Conservation (phyloP, 2,113 vertebrate genomes). For the Blennius ocellaris region DNA sequence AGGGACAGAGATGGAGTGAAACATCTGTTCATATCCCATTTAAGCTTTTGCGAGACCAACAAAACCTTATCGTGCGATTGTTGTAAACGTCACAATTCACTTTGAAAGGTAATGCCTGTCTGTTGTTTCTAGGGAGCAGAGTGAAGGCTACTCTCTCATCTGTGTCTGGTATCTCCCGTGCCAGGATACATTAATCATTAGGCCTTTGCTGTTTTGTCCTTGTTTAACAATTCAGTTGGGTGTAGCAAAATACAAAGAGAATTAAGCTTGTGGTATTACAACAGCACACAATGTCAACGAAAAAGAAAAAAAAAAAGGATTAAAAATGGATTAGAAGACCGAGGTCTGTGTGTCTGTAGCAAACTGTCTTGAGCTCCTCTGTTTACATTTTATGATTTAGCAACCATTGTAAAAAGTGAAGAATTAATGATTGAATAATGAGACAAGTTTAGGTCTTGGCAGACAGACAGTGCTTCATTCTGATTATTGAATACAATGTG, state of each 20-base stretch:
- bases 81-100: conserved; percentile 32
- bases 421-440: conserved; percentile 13
- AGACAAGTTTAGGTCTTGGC: neutral
- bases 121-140: conserved; percentile 9
- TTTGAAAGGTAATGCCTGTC: conserved; percentile 47
- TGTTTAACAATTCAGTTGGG: conserved; percentile 37
- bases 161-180: conserved; percentile 13
- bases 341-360: neutral
- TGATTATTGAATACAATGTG: neutral
- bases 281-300: conserved; percentile 33
- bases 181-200: conserved; percentile 34
- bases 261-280: conserved; percentile 39
- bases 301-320: conserved; percentile 34
- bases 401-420: neutral
- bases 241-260: conserved; percentile 10
- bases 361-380: conserved; percentile 26
- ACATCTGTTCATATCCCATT: conserved; percentile 16
- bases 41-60: conserved; percentile 9
- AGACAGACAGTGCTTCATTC: neutral
- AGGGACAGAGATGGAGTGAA: neutral
- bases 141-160: conserved; percentile 24
- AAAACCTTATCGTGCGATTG: conserved; percentile 17
- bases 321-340: conserved; percentile 37
- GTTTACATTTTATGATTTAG: conserved; percentile 25
- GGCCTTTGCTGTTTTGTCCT: conserved; percentile 21